Evolutionary conservation across 2,888 invertebrate genomes (phyloP).

Genomic region (Oscheius sp.): DNA sequence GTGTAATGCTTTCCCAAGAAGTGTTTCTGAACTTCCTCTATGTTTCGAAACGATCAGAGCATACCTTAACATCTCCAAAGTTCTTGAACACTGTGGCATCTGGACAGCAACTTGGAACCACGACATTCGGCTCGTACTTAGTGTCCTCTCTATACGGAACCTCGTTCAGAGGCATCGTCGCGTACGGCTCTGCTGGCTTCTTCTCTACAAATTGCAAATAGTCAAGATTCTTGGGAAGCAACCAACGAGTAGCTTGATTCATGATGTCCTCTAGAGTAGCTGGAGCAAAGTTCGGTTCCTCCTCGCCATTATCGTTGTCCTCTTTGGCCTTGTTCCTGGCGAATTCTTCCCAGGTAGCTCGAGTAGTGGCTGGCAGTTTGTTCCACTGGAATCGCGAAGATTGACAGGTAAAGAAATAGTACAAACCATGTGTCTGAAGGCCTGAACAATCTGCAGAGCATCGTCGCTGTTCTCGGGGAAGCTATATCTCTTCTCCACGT

Average conservation of each 20-base stretch:
- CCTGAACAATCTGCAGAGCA: slow-evolving; percentile 20
- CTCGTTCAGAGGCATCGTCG: slow-evolving; percentile 15
- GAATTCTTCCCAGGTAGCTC: too few species aligned
- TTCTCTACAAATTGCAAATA: neutral
- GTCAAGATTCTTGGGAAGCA: neutral
- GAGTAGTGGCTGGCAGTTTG: neutral
- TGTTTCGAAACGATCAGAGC: neutral
- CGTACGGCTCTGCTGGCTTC: neutral
- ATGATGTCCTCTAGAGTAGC: neutral
- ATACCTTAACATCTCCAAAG: slow-evolving; percentile 27
- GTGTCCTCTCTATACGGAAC: neutral
- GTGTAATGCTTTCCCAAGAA: slow-evolving; percentile 12
- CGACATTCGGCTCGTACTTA: neutral
- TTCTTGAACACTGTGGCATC: neutral
- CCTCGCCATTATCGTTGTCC: too few species aligned
- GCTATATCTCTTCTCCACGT: neutral
- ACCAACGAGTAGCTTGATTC: neutral
- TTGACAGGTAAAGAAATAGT: neutral
- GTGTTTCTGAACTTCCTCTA: slow-evolving; percentile 10
- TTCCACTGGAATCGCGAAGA: neutral
- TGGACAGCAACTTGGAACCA: slow-evolving; percentile 8
- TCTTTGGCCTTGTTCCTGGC: too few species aligned
- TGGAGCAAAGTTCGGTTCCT: too few species aligned
- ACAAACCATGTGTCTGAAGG: slow-evolving; percentile 17
- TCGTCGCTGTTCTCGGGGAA: slow-evolving; percentile 15